Conservation (phyloP, 30 jellyfish, hydroid and myxozoan genomes). For the Euphysa ruthae region DNA sequence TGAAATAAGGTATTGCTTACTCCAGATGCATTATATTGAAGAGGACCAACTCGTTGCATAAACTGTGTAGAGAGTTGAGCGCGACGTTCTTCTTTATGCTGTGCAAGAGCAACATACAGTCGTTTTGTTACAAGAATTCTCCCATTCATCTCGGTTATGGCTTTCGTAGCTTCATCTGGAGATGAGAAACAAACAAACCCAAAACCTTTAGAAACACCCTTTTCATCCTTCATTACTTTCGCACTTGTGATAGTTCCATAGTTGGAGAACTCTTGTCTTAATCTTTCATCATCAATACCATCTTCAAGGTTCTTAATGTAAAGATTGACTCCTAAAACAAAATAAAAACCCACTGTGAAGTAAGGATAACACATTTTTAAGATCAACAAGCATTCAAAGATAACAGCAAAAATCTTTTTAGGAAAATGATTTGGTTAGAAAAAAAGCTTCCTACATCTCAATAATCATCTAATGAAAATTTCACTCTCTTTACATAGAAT, state of each 20-base stretch:
- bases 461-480: no score
- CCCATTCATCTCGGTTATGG: constrained; percentile 92
- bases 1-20: no score
- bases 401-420: no score
- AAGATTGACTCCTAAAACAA: constrained; percentile 70
- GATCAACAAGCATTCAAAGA: no score
- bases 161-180: constrained; percentile 98
- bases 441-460: no score
- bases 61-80: constrained; percentile 95
- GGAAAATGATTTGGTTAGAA: no score
- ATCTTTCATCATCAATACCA: constrained; percentile 80
- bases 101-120: constrained; percentile 98
- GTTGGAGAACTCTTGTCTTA: constrained; percentile 57
- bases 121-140: constrained; percentile 81
- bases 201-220: constrained; percentile 73
- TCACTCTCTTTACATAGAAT: no score
- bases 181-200: constrained; percentile 97
- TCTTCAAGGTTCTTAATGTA: constrained; percentile 93
- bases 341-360: no score
- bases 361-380: no score
- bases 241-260: constrained; percentile 98
- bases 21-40: constrained; percentile 14
- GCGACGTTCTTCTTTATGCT: constrained; percentile 90
- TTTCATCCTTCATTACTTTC: constrained; percentile 90
- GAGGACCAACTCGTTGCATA: constrained; percentile 77